These are phyloP conservation scores for Platynereis dumerilii DNA, from an alignment of 2,888 invertebrate species.

Conservation along the genomic window DNA sequence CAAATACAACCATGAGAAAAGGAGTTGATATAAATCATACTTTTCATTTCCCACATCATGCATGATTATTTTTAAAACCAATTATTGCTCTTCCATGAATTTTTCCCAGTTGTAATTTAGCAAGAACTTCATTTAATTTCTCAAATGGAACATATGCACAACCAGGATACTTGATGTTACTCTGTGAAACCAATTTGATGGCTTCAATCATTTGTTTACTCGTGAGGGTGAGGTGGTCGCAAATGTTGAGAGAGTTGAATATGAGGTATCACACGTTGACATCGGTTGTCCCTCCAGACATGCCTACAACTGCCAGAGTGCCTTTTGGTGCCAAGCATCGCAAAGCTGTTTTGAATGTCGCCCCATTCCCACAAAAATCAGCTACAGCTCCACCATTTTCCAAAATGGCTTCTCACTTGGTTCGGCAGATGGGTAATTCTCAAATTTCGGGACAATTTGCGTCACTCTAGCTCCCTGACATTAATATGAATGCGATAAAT, in stretches of 20 bases:
- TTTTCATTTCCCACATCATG: too few relatives aligned
- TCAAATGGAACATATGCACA: constrained; percentile 3
- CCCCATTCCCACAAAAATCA: constrained; percentile 8
- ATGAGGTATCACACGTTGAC: constrained; percentile 7
- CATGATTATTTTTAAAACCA: constrained; percentile 3
- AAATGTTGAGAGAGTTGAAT: not conserved
- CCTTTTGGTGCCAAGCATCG: not conserved
- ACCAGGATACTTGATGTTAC: constrained; percentile 1
- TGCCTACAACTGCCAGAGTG: constrained; percentile 3
- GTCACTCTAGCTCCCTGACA: too few relatives aligned
- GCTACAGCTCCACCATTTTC: constrained; percentile 6
- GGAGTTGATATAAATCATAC: too few relatives aligned
- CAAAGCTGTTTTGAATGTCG: not conserved
- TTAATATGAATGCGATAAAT: too few relatives aligned
- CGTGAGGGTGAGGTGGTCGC: not conserved
- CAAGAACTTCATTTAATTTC: constrained; percentile 4
- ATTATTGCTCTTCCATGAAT: constrained; percentile 17
- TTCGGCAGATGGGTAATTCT: too few relatives aligned
- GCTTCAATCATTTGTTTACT: not conserved
- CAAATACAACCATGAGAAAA: too few relatives aligned
- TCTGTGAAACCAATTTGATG: not conserved
- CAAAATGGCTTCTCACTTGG: not conserved
- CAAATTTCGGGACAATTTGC: too few relatives aligned
- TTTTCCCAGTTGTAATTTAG: not conserved
- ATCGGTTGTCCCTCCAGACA: constrained; percentile 3